Conservation (phyloP, 2,888 invertebrate genomes). For the Callyntrura sp. region DNA sequence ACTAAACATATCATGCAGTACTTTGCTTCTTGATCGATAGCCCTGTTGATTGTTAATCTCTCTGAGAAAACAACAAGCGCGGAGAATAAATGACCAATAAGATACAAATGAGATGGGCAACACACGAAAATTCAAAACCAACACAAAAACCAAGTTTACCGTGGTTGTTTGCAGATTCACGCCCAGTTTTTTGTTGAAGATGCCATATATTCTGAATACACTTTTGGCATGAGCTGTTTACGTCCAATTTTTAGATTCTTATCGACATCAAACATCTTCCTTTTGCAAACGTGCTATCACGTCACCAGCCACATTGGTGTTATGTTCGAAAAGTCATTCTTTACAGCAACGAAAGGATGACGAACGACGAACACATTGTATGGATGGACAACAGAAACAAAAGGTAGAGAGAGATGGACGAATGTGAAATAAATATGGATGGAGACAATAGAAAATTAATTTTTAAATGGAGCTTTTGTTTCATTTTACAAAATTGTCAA, state of each 20-base stretch:
- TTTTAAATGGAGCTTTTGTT: conserved; percentile 56
- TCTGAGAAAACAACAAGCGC: conserved; percentile 9
- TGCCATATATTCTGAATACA: background rate
- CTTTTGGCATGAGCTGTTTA: background rate
- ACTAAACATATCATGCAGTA: conserved; percentile 20
- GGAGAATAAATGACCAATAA: background rate
- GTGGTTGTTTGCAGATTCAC: conserved; percentile 58
- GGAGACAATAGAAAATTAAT: conserved; percentile 48
- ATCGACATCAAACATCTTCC: conserved; percentile 20
- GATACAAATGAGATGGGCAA: background rate
- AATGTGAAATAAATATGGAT: conserved; percentile 47
- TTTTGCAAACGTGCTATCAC: background rate
- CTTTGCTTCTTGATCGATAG: conserved; percentile 49
- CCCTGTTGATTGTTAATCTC: conserved; percentile 51
- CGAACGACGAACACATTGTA: background rate
- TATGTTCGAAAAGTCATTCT: background rate
- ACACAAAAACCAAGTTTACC: conserved; percentile 34
- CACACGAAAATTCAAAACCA: background rate
- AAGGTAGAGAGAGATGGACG: background rate
- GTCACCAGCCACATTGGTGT: background rate
- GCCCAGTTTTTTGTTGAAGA: conserved; percentile 42
- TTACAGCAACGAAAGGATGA: background rate
- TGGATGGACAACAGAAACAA: conserved; percentile 8
- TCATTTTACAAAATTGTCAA: conserved; percentile 32
- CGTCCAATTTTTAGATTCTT: conserved; percentile 53